Base-by-base conservation (phyloP, 2,113 vertebrate genomes). In the Alosa alosa region DNA sequence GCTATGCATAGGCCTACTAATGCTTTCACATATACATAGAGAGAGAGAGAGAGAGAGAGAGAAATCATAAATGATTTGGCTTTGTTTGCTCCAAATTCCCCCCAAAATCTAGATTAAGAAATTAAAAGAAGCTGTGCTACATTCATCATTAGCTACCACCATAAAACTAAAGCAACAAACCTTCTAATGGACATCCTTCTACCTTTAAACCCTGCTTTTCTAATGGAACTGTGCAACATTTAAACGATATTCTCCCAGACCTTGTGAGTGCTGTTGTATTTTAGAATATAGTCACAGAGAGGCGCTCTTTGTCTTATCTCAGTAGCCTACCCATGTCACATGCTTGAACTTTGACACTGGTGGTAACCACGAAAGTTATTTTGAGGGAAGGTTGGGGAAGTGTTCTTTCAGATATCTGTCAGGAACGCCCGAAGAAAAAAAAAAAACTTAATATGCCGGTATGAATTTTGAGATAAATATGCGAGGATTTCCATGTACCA, bases 331-430 rank as follows among this genome's bases (percentile, higher is more conserved):
- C 1, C 17, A 57, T 25, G 11, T 49, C 7, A 10, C 17, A 55
- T 55, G 52, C 55, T 41, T 78, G 72, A 78, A 78, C 72, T 78
- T 78, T 78, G 72, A 78, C 39, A 78, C 72, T 78, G n/a, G 64
- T 25, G n/a, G 72, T 78, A 15, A 39, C 72, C 72, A 78, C 72
- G 31, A 78, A 78, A 36, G 72, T 78, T 78, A 36, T 78, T 41
- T 78, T 39, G 3, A 39, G 11, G 25, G 25, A 36, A 36, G 36
- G 31, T 15, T 39, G 72, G 72, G 39, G 9, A 78, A 60, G 10
- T 36, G 13, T 78, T 39, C 25, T 36, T 36, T 78, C 31, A 17
- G 72, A 78, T 36, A 78, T 5, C 72, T 78, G 31, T 41, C 72
- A 39, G 36, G 72, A 78, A 13, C 72, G 72, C 13, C 25, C 13